A percentile compares a stretch with the other conserved stretches of the same genome.
Conservation (phyloP, 2,797 vertebrate genomes). For the Bradypus variegatus region DNA sequence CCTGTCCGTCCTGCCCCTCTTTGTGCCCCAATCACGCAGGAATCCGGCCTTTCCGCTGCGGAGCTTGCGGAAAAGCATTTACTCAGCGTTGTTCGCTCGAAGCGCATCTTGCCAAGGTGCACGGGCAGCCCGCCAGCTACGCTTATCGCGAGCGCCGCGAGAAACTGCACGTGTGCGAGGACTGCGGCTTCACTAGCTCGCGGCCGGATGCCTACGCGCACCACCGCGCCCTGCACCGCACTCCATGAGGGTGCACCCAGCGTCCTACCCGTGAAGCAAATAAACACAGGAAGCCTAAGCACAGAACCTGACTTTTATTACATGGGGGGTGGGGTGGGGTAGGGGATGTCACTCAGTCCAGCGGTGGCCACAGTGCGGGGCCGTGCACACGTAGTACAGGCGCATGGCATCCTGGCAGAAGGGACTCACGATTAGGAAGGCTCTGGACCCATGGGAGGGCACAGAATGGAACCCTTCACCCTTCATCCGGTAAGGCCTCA, state of each 20-base stretch:
- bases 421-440: background rate
- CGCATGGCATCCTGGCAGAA: conserved; percentile 88
- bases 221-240: conserved; percentile 79
- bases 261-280: background rate
- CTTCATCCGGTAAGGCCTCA: background rate
- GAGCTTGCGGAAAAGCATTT: conserved; percentile 87
- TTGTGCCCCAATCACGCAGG: conserved; percentile 66
- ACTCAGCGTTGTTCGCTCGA: conserved; percentile 91
- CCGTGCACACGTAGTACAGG: conserved; percentile 93
- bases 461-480: background rate
- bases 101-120: conserved; percentile 89
- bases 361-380: conserved; percentile 92
- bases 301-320: conserved; percentile 52
- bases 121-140: conserved; percentile 83
- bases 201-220: conserved; percentile 80
- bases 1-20: background rate
- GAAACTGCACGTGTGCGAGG: conserved; percentile 91
- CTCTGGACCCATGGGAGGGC: background rate
- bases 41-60: conserved; percentile 87
- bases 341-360: conserved; percentile 85
- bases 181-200: conserved; percentile 85
- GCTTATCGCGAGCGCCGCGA: conserved; percentile 87
- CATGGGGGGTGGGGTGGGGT: background rate
- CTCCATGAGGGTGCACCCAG: conserved; percentile 36
- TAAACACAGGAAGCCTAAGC: background rate